Evolutionary conservation across 2,888 invertebrate species (phyloP), one percentile per base, ranked within the genome.

Genomic region (Drosophila peninsularis): DNA sequence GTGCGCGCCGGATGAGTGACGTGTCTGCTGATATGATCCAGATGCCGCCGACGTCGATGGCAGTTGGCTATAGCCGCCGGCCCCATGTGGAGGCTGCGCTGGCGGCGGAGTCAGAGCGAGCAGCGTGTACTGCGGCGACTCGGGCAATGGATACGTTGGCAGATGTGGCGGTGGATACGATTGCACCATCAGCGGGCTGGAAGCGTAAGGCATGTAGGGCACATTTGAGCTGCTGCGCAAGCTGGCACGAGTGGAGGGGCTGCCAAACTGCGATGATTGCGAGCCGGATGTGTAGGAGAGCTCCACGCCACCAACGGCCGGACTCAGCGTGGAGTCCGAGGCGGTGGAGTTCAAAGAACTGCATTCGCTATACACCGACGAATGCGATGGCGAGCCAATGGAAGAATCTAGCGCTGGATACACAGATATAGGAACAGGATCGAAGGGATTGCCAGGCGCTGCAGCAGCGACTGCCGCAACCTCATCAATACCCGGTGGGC

Each of bases 301-400:
- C 36, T 83, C 86, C 67, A 78, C 56, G 1, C 80, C 80, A 17
- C 79, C 76, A 24, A 91, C 83, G n/a, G 92, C 91, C 14, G 91
- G 92, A 70, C 92, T 92, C 13, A 92, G 78, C 7, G 91, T 92
- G 5, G 92, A 91, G 36, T 92, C 91, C 13, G 92, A 92, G 44
- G 90, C 88, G 42, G 90, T 91, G 52, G 92, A 92, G 77, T 91
- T 87, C 52, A 92, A 63, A 19, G 91, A 91, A 69, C 91, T 91
- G 69, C 91, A 91, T 75, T 90, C 91, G 49, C 91, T 91, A 34
- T 88, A 90, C 52, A 90, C 86, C 50, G 91, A 90, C 10, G 92
- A 91, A 61, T 89, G 92, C 39, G 91, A 86, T 27, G 92, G 92
- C 50, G 92, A 91, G 17, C 90, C 91, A 66, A 90, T 84, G 14